These are phyloP conservation scores for Yasuhikotakia modesta DNA, from an alignment of 2,797 vertebrate genomes.

Conservation along the genomic window DNA sequence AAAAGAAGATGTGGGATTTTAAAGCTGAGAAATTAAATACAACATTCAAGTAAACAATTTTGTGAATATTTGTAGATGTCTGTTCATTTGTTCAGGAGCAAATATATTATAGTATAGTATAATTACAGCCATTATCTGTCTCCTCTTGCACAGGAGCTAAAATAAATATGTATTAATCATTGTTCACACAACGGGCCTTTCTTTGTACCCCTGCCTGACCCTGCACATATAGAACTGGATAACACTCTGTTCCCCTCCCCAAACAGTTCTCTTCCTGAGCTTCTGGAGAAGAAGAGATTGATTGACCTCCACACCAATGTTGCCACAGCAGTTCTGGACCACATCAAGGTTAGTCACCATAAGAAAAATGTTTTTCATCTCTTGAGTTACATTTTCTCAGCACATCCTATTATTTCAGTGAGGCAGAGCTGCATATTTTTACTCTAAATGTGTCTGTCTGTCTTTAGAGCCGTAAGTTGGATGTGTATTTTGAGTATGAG, in stretches of 20 bases:
- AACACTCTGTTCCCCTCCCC: slow-evolving; percentile 57
- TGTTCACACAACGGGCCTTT: no score
- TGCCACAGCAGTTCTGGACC: slow-evolving; percentile 94
- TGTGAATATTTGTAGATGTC: background rate
- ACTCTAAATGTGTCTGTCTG: slow-evolving; percentile 41
- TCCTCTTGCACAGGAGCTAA: slow-evolving; percentile 2
- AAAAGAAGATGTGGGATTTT: no score
- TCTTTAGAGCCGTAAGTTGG: slow-evolving; percentile 90
- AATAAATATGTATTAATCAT: no score
- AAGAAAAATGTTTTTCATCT: slow-evolving; percentile 48
- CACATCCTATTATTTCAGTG: slow-evolving; percentile 37
- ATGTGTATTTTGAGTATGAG: slow-evolving; percentile 97
- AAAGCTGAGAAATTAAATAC: no score
- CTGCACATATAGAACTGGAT: background rate
- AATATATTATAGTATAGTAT: slow-evolving; percentile 5
- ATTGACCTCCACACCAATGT: slow-evolving; percentile 99
- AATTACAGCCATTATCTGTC: slow-evolving; percentile 6
- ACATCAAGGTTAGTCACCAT: slow-evolving; percentile 87
- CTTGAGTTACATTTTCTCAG: slow-evolving; percentile 44
- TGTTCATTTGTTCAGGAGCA: no score
- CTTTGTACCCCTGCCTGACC: slow-evolving; percentile 14
- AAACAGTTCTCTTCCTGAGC: slow-evolving; percentile 92
- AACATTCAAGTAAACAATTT: no score
- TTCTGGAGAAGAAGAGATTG: slow-evolving; percentile 96
- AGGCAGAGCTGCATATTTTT: slow-evolving; percentile 31